These are phyloP conservation scores for Heloderma charlesbogerti DNA, from an alignment of 2,113 vertebrate species.

Conservation along the genomic window DNA sequence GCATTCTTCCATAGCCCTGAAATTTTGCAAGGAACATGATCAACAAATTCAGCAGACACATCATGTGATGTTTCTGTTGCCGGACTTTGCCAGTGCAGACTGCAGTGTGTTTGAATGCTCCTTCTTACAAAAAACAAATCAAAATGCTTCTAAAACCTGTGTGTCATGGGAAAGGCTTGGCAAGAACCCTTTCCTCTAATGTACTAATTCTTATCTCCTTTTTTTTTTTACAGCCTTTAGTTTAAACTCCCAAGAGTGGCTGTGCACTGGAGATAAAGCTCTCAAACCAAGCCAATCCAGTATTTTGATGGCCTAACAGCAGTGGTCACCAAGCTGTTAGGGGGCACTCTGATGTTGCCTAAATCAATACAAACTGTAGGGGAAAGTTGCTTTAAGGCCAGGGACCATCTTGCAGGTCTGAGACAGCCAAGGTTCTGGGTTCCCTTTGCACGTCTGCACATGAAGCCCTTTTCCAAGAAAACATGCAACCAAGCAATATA, in stretches of 20 bases:
- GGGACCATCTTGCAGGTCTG: neutral
- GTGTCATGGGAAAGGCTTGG: too few relatives aligned
- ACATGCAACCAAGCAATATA: too few relatives aligned
- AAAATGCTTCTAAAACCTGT: too few relatives aligned
- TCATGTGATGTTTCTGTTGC: neutral
- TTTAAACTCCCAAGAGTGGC: neutral
- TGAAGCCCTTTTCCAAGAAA: too few relatives aligned
- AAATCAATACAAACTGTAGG: neutral
- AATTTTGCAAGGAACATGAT: neutral
- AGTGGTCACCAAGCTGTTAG: neutral
- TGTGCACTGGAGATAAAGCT: neutral
- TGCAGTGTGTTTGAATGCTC: too few relatives aligned
- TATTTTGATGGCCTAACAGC: neutral
- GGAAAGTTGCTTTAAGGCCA: neutral
- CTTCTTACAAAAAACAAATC: too few relatives aligned
- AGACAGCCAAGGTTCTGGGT: neutral
- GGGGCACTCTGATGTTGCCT: neutral
- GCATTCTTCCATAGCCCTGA: neutral
- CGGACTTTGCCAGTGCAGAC: too few relatives aligned
- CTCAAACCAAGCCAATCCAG: neutral
- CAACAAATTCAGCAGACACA: neutral
- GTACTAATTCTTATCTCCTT: too few relatives aligned
- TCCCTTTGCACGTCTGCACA: neutral
- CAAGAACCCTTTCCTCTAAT: too few relatives aligned
- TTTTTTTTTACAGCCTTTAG: neutral